A percentile compares a stretch with the other conserved stretches of the same genome.
Evolutionary conservation across 2,797 vertebrate genomes (phyloP).

Genomic region (Acanthopagrus latus): DNA sequence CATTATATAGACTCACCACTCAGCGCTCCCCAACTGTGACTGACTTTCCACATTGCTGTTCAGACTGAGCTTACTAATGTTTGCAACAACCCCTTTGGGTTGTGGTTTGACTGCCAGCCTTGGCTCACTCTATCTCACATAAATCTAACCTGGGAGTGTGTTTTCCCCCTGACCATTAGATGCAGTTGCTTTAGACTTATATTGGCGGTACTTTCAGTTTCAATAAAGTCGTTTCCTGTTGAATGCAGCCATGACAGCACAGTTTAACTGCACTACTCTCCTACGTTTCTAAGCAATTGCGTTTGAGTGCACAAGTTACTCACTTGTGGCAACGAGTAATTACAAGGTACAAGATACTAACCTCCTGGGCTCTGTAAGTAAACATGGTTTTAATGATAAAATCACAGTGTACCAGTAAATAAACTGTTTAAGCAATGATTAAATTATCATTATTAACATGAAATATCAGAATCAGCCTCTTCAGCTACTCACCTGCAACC

Average conservation of each 20-base stretch:
- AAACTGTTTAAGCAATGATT: slow-evolving; percentile 9
- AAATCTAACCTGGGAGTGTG: neutral
- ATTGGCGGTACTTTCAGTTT: neutral
- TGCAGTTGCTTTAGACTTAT: neutral
- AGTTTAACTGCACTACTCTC: neutral
- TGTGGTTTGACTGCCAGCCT: neutral
- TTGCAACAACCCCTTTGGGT: neutral
- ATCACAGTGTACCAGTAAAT: neutral
- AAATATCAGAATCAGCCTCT: neutral
- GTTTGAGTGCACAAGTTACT: neutral
- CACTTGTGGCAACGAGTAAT: neutral
- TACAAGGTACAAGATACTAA: neutral
- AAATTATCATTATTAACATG: neutral
- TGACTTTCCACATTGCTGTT: no score
- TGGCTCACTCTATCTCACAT: neutral
- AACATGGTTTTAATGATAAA: neutral
- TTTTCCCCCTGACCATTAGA: neutral
- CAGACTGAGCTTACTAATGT: neutral
- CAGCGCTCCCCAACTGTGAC: no score
- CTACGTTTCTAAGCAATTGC: neutral
- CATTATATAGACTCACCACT: no score
- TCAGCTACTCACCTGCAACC: neutral
- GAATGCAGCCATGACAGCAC: neutral
- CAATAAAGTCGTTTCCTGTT: neutral
- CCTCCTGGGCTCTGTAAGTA: neutral